Percentiles rank a stretch among this genome's conserved stretches.
phyloP scores from a whole-genome alignment of 1,140 invertebrate species.

The Aplysia californica region DNA sequence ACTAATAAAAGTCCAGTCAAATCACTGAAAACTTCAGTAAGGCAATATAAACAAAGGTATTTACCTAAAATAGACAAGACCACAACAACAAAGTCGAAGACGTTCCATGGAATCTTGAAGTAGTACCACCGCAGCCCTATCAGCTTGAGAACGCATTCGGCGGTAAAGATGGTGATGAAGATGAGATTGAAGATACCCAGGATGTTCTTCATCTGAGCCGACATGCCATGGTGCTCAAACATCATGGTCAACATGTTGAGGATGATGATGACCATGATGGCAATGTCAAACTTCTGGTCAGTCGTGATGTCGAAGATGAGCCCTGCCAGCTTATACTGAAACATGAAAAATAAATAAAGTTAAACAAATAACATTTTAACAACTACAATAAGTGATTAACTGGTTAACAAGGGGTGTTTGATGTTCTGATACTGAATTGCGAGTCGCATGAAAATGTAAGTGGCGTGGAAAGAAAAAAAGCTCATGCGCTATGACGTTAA shows the following conservation, averaged over 20 bases:
- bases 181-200: constrained; percentile 94
- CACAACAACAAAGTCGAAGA: constrained; percentile 99
- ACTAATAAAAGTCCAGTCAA: too few species aligned
- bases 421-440: too few species aligned
- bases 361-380: too few species aligned
- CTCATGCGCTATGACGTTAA: too few species aligned
- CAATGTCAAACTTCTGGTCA: constrained; percentile 99
- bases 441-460: too few species aligned
- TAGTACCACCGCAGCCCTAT: constrained; percentile 97
- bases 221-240: constrained; percentile 94
- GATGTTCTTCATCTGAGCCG: constrained; percentile 80
- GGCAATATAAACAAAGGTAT: too few species aligned
- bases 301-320: constrained; percentile 97
- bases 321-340: constrained; percentile 93
- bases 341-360: constrained; percentile 53
- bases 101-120: constrained; percentile 99
- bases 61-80: constrained; percentile 88
- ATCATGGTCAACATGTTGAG: constrained; percentile 99
- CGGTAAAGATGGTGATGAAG: constrained; percentile 98
- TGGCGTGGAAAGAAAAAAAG: too few species aligned
- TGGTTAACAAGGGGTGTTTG: too few species aligned
- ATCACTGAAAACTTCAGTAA: too few species aligned
- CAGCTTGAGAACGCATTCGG: constrained; percentile 97
- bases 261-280: constrained; percentile 99
- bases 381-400: too few species aligned